phyloP scores from a whole-genome alignment of 2,888 invertebrate genomes.

The Clanis bilineata region DNA sequence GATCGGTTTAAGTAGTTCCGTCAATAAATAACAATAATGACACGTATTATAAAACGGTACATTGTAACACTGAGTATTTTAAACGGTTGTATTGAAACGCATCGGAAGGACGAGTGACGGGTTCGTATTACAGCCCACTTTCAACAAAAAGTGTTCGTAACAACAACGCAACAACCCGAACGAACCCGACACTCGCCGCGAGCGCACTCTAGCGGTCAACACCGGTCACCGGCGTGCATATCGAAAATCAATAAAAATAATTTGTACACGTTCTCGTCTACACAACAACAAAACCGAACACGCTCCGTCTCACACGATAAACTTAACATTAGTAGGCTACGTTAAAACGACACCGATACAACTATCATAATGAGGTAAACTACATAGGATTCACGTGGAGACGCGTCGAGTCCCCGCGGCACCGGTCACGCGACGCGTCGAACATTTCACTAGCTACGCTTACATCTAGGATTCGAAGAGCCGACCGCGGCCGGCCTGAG shows the following conservation, averaged over 20 bases:
- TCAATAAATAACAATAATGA: constrained; percentile 18
- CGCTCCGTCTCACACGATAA: constrained; percentile 70
- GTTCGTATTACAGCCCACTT: constrained; percentile 44
- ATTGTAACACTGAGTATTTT: constrained; percentile 43
- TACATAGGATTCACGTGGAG: constrained; percentile 74
- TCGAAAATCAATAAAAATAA: constrained; percentile 64
- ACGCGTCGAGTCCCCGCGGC: constrained; percentile 32
- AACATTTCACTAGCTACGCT: constrained; percentile 67
- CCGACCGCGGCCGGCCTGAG: constrained; percentile 56
- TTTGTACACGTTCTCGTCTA: constrained; percentile 72
- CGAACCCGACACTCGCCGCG: constrained; percentile 44
- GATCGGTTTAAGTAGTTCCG: constrained; percentile 24
- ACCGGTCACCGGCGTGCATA: constrained; percentile 42
- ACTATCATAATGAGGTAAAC: constrained; percentile 79
- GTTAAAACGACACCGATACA: constrained; percentile 76
- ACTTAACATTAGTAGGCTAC: constrained; percentile 80
- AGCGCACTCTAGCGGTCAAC: constrained; percentile 27
- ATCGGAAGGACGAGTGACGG: constrained; percentile 46
- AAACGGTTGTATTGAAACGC: constrained; percentile 30
- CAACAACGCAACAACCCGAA: constrained; percentile 49
- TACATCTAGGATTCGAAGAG: constrained; percentile 75
- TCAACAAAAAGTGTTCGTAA: constrained; percentile 48
- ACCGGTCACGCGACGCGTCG: background rate
- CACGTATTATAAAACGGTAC: constrained; percentile 13
- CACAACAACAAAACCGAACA: constrained; percentile 62